These are phyloP conservation scores for Ips nitidus DNA, from an alignment of 1,140 invertebrate genomes.

Conservation along the genomic window DNA sequence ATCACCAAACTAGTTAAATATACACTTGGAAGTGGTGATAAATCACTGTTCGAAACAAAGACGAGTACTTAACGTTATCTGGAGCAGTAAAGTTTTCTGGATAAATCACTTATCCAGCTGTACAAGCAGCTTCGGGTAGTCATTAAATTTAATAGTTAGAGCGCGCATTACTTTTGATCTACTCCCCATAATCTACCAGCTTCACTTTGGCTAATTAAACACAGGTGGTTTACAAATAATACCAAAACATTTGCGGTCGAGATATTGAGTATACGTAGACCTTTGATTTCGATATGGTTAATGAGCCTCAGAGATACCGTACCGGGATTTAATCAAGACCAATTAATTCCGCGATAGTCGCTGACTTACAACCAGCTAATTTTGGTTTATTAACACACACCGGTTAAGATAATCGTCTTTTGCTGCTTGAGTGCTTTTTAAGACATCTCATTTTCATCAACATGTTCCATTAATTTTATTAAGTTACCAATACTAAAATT, in stretches of 20 bases:
- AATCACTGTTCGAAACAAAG: no score
- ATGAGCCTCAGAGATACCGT: conserved; percentile 23
- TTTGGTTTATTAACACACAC: conserved; percentile 36
- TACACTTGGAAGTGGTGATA: no score
- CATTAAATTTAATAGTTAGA: conserved; percentile 20
- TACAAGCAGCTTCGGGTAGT: conserved; percentile 8
- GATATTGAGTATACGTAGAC: background rate
- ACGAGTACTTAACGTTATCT: background rate
- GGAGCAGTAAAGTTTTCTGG: conserved; percentile 2
- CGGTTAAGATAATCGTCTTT: conserved; percentile 23
- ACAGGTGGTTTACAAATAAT: no score
- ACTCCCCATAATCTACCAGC: background rate
- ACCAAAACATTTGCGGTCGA: no score
- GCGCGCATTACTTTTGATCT: conserved; percentile 18
- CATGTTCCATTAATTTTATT: background rate
- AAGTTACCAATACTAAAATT: no score
- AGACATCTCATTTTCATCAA: conserved; percentile 17
- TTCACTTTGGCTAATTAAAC: no score
- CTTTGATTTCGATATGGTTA: conserved; percentile 30
- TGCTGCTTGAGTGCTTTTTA: conserved; percentile 28
- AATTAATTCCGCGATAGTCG: conserved; percentile 32
- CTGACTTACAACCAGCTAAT: conserved; percentile 35
- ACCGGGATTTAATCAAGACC: conserved; percentile 22
- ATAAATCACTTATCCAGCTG: conserved; percentile 15
- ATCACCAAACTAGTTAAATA: no score